Percentiles rank a stretch among this genome's conserved stretches.
Conservation (phyloP, 1,140 invertebrate species). For the Solenopsis fugax region DNA sequence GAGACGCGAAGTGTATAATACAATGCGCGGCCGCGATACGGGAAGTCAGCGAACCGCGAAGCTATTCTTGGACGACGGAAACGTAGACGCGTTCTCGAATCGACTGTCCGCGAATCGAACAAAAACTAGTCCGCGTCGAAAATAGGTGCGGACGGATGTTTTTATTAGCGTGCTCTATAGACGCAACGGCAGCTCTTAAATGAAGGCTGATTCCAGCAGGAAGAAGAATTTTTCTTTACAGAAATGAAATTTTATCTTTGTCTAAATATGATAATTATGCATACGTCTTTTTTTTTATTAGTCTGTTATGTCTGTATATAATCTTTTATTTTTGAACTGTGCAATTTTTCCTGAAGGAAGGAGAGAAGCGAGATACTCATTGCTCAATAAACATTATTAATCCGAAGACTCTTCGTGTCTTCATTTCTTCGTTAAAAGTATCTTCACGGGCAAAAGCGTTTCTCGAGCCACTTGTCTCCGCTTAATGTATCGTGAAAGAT, state of each 20-base stretch:
- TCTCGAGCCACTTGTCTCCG: slow-evolving; percentile 9
- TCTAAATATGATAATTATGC: background rate
- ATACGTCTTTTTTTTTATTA: background rate
- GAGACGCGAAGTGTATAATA: slow-evolving; percentile 43
- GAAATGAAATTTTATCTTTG: background rate
- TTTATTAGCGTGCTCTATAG: too few relatives aligned
- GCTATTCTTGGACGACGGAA: slow-evolving; percentile 53
- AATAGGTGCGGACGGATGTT: slow-evolving; percentile 26
- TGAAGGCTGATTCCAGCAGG: background rate
- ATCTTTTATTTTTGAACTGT: background rate
- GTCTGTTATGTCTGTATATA: too few relatives aligned
- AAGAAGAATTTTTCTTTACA: background rate
- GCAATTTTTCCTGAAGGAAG: background rate
- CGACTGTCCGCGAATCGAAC: slow-evolving; percentile 49
- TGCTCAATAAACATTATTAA: slow-evolving; percentile 15
- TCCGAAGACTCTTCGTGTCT: background rate
- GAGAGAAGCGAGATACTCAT: background rate
- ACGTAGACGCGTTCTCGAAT: slow-evolving; percentile 53
- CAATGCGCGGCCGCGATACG: slow-evolving; percentile 29
- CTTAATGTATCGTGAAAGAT: slow-evolving; percentile 51
- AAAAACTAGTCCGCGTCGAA: slow-evolving; percentile 47
- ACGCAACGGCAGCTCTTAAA: background rate
- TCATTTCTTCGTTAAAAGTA: background rate
- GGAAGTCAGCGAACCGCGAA: slow-evolving; percentile 67
- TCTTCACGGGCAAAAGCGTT: background rate